Evolutionary conservation across 2,888 invertebrate species (phyloP).

Genomic region (Bellardia pandia): DNA sequence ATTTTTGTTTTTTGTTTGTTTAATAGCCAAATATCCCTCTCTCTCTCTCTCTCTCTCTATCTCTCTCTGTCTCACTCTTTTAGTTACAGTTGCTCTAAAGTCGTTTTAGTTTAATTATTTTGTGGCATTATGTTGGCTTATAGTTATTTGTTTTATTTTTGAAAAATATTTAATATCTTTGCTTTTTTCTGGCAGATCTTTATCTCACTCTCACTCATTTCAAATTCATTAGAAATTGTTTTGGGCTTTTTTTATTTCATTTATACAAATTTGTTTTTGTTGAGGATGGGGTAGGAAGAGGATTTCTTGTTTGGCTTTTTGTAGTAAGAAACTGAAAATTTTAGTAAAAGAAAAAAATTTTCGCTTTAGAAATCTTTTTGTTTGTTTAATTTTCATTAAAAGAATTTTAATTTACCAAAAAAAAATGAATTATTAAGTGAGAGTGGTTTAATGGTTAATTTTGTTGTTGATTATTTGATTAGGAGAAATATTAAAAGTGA

Average conservation of each 20-base stretch:
- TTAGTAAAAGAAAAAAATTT: slow-evolving; percentile 58
- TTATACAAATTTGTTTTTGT: background rate
- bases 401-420: slow-evolving; percentile 14
- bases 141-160: slow-evolving; percentile 18
- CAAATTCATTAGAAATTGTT: slow-evolving; percentile 45
- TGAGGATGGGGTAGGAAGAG: slow-evolving; percentile 12
- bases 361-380: slow-evolving; percentile 58
- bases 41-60: too few species aligned
- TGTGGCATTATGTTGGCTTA: slow-evolving; percentile 46
- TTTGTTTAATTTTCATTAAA: slow-evolving; percentile 2
- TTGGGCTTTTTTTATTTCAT: slow-evolving; percentile 35
- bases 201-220: slow-evolving; percentile 63
- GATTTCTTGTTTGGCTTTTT: slow-evolving; percentile 20
- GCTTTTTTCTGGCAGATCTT: slow-evolving; percentile 9
- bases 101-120: slow-evolving; percentile 20
- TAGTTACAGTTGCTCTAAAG: background rate
- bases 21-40: slow-evolving; percentile 21
- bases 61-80: background rate
- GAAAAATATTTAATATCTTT: slow-evolving; percentile 26
- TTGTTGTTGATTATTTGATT: slow-evolving; percentile 24
- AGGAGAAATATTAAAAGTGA: background rate
- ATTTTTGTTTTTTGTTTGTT: slow-evolving; percentile 18
- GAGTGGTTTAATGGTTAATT: slow-evolving; percentile 43
- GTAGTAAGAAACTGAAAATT: slow-evolving; percentile 64
- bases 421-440: slow-evolving; percentile 58